phyloP scores from a whole-genome alignment of 2,797 vertebrate genomes.

The Pteronotus mesoamericanus region DNA sequence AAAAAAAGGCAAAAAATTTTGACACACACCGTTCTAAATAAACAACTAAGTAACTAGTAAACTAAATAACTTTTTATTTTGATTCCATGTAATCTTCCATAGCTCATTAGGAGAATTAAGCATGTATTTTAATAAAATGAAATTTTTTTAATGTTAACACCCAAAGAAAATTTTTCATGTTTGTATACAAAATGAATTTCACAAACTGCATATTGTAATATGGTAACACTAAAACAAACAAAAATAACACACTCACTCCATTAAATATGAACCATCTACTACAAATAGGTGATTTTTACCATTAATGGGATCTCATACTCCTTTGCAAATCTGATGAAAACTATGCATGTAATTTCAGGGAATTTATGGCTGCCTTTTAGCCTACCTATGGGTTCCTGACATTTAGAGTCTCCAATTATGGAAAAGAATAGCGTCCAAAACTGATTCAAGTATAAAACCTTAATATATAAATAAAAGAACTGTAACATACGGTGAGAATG shows the following conservation, averaged over 20 bases:
- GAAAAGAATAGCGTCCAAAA: neutral
- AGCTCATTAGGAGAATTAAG: slow-evolving; percentile 38
- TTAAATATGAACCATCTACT: slow-evolving; percentile 6
- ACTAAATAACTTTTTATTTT: neutral
- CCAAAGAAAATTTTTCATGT: neutral
- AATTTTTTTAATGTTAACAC: slow-evolving; percentile 1
- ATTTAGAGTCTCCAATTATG: neutral
- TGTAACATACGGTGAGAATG: neutral
- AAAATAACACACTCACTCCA: neutral
- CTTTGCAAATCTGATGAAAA: slow-evolving; percentile 33
- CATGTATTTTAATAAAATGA: slow-evolving; percentile 12
- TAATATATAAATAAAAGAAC: neutral
- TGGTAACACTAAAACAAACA: too few relatives aligned
- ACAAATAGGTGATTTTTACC: slow-evolving; percentile 10
- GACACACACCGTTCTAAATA: neutral
- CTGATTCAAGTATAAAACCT: slow-evolving; percentile 2
- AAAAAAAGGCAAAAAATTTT: neutral
- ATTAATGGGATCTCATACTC: neutral
- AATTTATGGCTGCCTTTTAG: neutral
- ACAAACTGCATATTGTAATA: neutral
- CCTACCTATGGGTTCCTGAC: neutral
- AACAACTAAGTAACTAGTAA: neutral
- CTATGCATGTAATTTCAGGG: slow-evolving; percentile 14
- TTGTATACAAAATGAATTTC: slow-evolving; percentile 1
- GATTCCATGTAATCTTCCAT: neutral